Base-by-base conservation (phyloP, 2,888 invertebrate genomes). In the Hylaea fasciaria region DNA sequence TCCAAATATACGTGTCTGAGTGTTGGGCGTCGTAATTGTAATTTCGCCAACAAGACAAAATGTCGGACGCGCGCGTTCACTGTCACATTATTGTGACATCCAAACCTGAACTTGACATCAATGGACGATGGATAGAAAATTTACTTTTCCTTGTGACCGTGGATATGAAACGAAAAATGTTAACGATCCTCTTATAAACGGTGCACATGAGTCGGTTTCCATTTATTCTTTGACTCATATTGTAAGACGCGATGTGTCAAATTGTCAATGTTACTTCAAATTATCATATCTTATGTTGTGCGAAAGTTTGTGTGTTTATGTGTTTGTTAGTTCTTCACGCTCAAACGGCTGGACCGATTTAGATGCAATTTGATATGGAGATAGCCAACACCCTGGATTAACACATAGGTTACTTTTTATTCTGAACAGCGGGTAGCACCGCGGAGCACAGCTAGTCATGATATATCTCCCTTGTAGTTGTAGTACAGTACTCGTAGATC, bases 61-160 rank as follows among this genome's bases (percentile, higher is more conserved):
- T 67, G 62, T 63, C 61, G 57, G 39, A 47, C 29, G 39, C 52
- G 52, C 32, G n/a, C 45, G 48, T 40, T n/a, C 16, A 14, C 54
- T 65, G 58, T 56, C 60, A 60, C 29, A 54, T 66, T 62, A 64
- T 60, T 56, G 44, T 68, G 63, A 57, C 56, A 64, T 29, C 45
- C 44, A 51, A 48, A 66, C 61, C 62, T 66, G 63, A 66, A 64
- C 66, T 66, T 68, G 68, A 65, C 66, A 57, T 65, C 48, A 54
- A 64, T 58, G 51, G 57, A 64, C 47, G 43, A 59, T 50, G 59
- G 44, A 55, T 56, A 17, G 13, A 44, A 28, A 29, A 46, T 57
- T 48, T 53, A 56, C 41, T 59, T 58, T 43, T 47, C 35, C 29
- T 10, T 7, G 32, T 32, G 32, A 40, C 17, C n/a, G 29, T n/a